A percentile compares a stretch with the other conserved stretches of the same genome.
Conservation (phyloP, 2,888 invertebrate genomes). For the Ophioninae sp. region DNA sequence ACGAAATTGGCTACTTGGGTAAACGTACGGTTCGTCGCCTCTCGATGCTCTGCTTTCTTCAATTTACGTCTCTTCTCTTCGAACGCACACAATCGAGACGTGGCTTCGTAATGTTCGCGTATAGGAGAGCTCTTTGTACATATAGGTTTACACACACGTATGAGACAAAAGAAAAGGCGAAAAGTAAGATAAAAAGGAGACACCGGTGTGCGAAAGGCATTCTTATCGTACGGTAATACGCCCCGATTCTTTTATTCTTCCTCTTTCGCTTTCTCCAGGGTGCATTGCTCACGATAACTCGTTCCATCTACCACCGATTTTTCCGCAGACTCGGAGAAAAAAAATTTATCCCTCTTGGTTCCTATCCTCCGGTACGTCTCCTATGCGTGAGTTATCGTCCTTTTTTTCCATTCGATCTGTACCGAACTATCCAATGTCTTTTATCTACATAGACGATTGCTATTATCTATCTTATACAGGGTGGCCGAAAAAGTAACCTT, state of each 20-base stretch:
- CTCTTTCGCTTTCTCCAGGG: slow-evolving; percentile 19
- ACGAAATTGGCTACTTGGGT: slow-evolving; percentile 61
- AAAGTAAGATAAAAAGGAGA: slow-evolving; percentile 18
- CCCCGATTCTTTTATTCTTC: slow-evolving; percentile 18
- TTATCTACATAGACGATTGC: background rate
- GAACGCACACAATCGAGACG: slow-evolving; percentile 25
- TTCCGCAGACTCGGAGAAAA: slow-evolving; percentile 50
- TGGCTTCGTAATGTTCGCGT: background rate
- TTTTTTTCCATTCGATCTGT: slow-evolving; percentile 14
- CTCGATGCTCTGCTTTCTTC: slow-evolving; percentile 53
- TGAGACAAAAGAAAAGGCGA: background rate
- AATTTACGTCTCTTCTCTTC: slow-evolving; percentile 53
- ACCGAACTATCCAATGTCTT: slow-evolving; percentile 23
- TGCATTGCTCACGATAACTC: slow-evolving; percentile 51
- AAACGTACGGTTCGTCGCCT: slow-evolving; percentile 53
- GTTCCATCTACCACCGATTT: slow-evolving; percentile 47
- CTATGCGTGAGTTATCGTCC: slow-evolving; percentile 21
- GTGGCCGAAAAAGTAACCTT: too few species aligned
- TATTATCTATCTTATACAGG: background rate
- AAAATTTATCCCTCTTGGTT: slow-evolving; percentile 41
- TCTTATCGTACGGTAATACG: slow-evolving; percentile 52
- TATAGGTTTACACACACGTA: background rate
- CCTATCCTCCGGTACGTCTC: background rate
- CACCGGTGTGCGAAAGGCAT: slow-evolving; percentile 8
- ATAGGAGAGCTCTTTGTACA: background rate